Evolutionary conservation across 2,797 vertebrate species (phyloP), one percentile per base, ranked within the genome.

Genomic region (Schizopygopsis pylzovi): DNA sequence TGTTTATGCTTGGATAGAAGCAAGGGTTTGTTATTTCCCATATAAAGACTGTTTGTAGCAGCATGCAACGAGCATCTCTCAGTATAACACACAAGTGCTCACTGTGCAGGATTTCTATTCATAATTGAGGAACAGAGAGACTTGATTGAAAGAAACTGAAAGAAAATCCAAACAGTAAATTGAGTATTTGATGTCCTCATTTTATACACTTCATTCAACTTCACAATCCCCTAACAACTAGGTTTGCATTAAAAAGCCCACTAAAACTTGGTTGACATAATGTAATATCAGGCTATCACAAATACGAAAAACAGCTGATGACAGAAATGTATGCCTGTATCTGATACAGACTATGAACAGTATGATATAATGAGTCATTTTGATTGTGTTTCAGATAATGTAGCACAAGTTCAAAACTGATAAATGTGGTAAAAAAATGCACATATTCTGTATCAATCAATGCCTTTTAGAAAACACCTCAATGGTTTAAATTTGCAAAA

Each of bases 61-160:
- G 59, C 18, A 59, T 28, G 41, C 13, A 6, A 8, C 16, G 4
- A 63, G 20, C n/a, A 61, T 54, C 37, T 39, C 52, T 61, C 20
- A 45, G 18, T 16, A n/a, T 47, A 25, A 25, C 43, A 39, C 6
- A 52, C 61, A 72, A 73, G 33, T 47, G 47, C 22, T 49, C 33
- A 72, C 79, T 85, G 68, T 88, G 8, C 39, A 63, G 52, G 22
- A 68, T 56, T 56, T n/a, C 11, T 41, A 59, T 54, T 59, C 8
- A 75, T 33, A 4, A 15, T 3, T 73, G 37, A 12, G 28, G 6
- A 5, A 71, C 41, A 84, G 71, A 81, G 77, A 68, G 41, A 52
- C 33, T 77, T 11, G 18, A 54, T 12, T 59, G 56, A 83, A 52
- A 79, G 9, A 43, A 16, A 79, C 13, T 18, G 22, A 68, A 79